Conservation (phyloP, 2,797 vertebrate species). For the Carcharodon carcharias region DNA sequence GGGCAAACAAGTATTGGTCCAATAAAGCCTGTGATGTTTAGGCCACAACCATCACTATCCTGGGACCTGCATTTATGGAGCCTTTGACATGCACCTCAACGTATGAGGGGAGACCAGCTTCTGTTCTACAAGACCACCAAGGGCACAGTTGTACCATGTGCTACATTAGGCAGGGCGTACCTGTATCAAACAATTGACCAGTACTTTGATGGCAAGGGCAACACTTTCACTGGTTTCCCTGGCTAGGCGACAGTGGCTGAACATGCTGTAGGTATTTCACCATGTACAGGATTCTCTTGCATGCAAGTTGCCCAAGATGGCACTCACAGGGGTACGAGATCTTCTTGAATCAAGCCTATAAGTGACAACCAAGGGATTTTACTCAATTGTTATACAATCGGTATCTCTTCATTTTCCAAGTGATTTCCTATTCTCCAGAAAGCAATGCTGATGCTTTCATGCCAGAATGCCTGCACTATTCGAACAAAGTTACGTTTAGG, state of each 20-base stretch:
- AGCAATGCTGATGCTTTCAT: not conserved
- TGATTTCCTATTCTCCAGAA: not conserved
- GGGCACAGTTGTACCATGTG: not conserved
- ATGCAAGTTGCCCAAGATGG: not conserved
- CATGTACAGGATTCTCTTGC: not conserved
- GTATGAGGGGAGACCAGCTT: not conserved
- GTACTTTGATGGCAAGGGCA: not conserved
- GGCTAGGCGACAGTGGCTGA: not conserved
- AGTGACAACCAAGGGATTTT: not conserved
- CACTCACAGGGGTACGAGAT: too few relatives aligned
- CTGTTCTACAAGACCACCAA: not conserved
- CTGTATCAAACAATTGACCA: not conserved
- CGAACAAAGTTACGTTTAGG: not conserved
- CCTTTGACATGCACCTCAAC: not conserved
- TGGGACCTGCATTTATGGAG: not conserved
- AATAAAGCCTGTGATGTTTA: not conserved
- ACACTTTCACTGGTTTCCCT: not conserved
- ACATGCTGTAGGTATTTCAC: not conserved
- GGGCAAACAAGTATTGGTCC: not conserved
- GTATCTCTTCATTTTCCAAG: not conserved
- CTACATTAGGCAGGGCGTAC: not conserved
- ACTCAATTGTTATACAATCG: not conserved
- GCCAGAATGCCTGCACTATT: not conserved
- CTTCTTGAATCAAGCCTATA: not conserved
- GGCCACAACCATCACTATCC: not conserved